Conservation (phyloP, 2,113 vertebrate genomes). For the Callipepla californica region DNA sequence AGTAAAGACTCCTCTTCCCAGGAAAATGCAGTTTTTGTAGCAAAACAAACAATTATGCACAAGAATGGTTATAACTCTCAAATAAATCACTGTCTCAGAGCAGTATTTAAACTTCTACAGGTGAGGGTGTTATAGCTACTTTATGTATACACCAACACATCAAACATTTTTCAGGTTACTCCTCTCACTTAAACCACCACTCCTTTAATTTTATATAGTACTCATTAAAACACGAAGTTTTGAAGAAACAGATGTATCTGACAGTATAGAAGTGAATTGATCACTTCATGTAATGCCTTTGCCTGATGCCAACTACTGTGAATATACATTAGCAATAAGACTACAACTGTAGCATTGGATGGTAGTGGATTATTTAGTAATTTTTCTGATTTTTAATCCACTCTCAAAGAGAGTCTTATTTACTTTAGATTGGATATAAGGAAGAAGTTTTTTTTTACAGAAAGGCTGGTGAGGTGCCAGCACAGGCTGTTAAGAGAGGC, state of each 20-base stretch:
- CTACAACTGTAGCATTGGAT: not conserved
- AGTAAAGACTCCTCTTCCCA: not conserved
- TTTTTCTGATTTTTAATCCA: not conserved
- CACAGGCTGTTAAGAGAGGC: no score
- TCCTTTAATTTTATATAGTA: not conserved
- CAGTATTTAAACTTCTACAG: not conserved
- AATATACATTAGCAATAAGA: not conserved
- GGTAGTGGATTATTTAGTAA: not conserved
- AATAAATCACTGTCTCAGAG: not conserved
- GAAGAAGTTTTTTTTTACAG: no score
- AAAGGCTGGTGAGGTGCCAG: no score
- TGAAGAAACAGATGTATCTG: not conserved
- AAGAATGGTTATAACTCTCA: not conserved
- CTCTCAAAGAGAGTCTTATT: not conserved
- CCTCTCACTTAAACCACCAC: not conserved
- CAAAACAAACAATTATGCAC: not conserved
- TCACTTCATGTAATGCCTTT: not conserved
- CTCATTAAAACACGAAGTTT: not conserved
- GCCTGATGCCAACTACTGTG: not conserved
- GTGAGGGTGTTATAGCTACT: not conserved
- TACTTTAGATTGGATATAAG: not conserved
- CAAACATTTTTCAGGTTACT: not conserved
- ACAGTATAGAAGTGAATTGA: not conserved
- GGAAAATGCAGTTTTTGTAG: not conserved
- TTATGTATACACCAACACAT: not conserved